Base-by-base conservation (phyloP, 2,888 invertebrate species). In the Phortica okadai region DNA sequence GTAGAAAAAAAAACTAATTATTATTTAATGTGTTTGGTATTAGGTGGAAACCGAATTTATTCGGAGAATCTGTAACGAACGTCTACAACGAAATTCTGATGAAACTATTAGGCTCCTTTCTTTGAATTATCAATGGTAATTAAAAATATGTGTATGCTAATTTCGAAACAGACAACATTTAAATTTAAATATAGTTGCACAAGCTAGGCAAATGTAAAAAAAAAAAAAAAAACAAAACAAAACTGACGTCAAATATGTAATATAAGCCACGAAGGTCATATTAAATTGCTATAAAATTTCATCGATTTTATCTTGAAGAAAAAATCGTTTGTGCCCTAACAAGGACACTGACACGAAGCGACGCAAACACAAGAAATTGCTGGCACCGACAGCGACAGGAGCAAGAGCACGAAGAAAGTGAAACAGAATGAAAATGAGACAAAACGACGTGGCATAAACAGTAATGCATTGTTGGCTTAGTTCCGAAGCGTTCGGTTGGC, bases 251-350 rank as follows among this genome's bases (percentile, higher is more conserved):
- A 73, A 59, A 74, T 70, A 45, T 77, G 73, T 76, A 78, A 80
- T 80, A 79, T 79, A 80, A 88, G 84, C 89, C 86, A 89, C 88
- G 90, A 90, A 90, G 90, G 90, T 90, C 90, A 90, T 89, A 90
- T 90, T 90, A 90, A 90, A 90, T 90, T 90, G 89, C 89, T 85
- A 89, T 90, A 90, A 89, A 89, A 89, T 86, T 83, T 83, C 89
- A 90, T 90, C 86, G 90, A 90, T 90, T 90, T 90, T 87, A 84
- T 85, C 84, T 83, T 83, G 82, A 86, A 82, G 85, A 83, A 85
- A 21, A 75, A 77, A 83, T 45, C 75, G 79, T 77, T 77, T 79
- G 78, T 78, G 77, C 76, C 81, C 84, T 86, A 87, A 87, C 88
- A 88, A 86, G 87, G 86, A 88, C 86, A 86, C 88, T 87, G 88